phyloP scores from a whole-genome alignment of 1,140 invertebrate genomes.

The Calephelis virginiensis region DNA sequence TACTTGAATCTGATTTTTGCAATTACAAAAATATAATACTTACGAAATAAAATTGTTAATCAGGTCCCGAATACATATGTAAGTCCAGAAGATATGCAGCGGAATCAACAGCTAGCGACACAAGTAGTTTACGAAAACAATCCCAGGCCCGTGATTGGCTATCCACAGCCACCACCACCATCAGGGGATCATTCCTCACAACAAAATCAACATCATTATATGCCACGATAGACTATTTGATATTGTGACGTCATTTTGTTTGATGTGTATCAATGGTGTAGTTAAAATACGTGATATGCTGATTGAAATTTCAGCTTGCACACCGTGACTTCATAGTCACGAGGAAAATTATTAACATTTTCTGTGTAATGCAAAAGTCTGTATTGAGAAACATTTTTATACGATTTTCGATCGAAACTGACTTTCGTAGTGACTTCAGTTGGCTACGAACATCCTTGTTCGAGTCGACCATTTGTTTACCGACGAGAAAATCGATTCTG shows the following conservation, averaged over 20 bases:
- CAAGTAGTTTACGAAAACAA: constrained; percentile 45
- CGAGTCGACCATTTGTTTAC: background rate
- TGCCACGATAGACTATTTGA: constrained; percentile 17
- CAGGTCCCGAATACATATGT: constrained; percentile 45
- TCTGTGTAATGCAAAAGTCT: no score
- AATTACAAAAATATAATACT: background rate
- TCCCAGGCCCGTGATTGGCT: constrained; percentile 26
- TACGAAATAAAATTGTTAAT: background rate
- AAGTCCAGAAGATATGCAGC: constrained; percentile 39
- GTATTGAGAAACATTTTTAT: no score
- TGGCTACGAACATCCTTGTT: no score
- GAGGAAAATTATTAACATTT: no score
- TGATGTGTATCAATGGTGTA: no score
- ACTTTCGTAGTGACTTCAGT: no score
- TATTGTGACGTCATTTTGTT: no score
- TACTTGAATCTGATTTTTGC: no score
- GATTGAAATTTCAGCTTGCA: no score
- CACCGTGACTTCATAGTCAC: no score
- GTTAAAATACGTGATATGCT: no score
- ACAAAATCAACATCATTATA: constrained; percentile 27
- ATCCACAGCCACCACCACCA: constrained; percentile 31
- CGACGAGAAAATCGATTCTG: constrained; percentile 18
- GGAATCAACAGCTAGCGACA: constrained; percentile 37
- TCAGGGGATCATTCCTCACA: constrained; percentile 14
- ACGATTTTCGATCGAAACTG: no score